Conservation (phyloP, 1,140 invertebrate species). For the Trachymyrmex cornetzi region DNA sequence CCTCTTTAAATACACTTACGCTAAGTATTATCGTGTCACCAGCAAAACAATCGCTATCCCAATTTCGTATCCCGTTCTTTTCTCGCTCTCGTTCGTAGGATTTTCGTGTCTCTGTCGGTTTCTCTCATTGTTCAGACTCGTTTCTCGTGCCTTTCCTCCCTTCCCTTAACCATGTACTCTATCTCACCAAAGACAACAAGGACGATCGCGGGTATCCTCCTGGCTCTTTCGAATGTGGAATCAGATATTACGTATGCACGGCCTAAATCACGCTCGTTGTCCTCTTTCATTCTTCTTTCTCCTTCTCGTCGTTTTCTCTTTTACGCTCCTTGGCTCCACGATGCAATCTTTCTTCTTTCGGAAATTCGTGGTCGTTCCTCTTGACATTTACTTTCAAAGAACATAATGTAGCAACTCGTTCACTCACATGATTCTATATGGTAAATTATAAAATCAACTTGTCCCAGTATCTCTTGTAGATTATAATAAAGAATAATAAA, state of each 20-base stretch:
- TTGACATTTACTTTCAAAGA: slow-evolving; percentile 57
- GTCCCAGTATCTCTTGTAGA: neutral
- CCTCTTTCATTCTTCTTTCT: slow-evolving; percentile 56
- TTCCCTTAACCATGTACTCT: slow-evolving; percentile 30
- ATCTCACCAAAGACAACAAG: slow-evolving; percentile 56
- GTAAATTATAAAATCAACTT: slow-evolving; percentile 32
- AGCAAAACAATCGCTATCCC: slow-evolving; percentile 65
- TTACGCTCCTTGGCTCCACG: neutral
- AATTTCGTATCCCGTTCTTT: slow-evolving; percentile 14
- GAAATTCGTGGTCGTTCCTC: slow-evolving; percentile 32
- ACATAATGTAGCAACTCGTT: slow-evolving; percentile 49
- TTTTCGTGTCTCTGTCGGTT: slow-evolving; percentile 2
- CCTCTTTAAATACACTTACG: slow-evolving; percentile 68
- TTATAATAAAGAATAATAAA: neutral
- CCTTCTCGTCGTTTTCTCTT: slow-evolving; percentile 38
- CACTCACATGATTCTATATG: neutral
- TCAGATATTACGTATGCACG: slow-evolving; percentile 82
- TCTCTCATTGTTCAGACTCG: slow-evolving; percentile 59
- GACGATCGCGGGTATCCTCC: slow-evolving; percentile 66
- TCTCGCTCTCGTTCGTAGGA: slow-evolving; percentile 9
- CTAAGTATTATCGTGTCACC: slow-evolving; percentile 74
- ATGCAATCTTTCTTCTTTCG: slow-evolving; percentile 45
- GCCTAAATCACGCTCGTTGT: slow-evolving; percentile 68
- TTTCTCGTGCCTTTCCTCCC: slow-evolving; percentile 37
- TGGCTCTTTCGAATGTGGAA: slow-evolving; percentile 76